Base-by-base conservation (phyloP, 2,888 invertebrate genomes). In the Thereva nobilitata region DNA sequence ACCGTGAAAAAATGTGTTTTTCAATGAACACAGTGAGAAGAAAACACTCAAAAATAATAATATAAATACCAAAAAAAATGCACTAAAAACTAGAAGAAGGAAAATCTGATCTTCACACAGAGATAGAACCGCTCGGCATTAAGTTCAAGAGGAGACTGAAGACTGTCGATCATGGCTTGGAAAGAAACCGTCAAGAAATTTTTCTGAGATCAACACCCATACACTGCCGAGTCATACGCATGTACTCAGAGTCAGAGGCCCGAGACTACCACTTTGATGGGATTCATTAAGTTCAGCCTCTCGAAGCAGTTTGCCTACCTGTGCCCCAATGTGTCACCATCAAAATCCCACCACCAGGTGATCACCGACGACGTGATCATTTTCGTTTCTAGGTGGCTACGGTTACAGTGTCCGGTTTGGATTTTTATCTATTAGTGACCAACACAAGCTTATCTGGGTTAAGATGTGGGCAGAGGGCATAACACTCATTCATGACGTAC, bases 91-190 rank as follows among this genome's bases (percentile, higher is more conserved):
- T 61, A n/a, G 40, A 49, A 41, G 34, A 50, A 42, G 23, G 50
- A 50, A 40, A 61, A 61, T 50, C 50, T 41, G 61, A 38, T 50
- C 61, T 23, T 23, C 23, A 23, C 23, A 23, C 23, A 37, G 34
- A 54, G 61, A 66, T 63, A 67, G 63, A 68, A 69, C 70, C 70
- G 70, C 64, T 69, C 69, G 69, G 65, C 45, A 65, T 67, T 56
- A 68, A 67, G 67, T 68, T 67, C 68, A 63, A 68, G 64, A 69
- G 61, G 61, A 68, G 68, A 70, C 70, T 70, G 64, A 64, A 54
- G 54, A 64, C 61, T 61, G 61, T 61, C 64, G 64, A 61, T 61
- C 61, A 61, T 2, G 23, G 61, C 50, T 61, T 34, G 44, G 47
- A 47, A 59, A 59, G 61, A 50, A 61, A 38, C 50, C 49, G 49